Base-by-base conservation (phyloP, 2,797 vertebrate species). In the Dallia pectoralis region DNA sequence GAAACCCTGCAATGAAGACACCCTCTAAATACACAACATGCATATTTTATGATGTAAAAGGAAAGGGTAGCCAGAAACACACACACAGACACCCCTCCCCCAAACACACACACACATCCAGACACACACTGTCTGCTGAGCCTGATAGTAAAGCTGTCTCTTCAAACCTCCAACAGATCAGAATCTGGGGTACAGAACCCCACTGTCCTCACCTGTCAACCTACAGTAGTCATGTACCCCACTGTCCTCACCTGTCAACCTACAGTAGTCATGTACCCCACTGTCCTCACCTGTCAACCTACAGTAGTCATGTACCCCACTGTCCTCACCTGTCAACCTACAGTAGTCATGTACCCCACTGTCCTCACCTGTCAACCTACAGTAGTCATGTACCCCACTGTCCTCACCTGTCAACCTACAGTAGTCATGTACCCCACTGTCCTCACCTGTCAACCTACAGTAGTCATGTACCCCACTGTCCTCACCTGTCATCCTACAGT, bases 111-210 rank as follows among this genome's bases (percentile, higher is more conserved):
- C 4, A 33, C 63, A 30, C 69, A 51, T 33, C 12, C 8, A 30
- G 33, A 27, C 33, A 4, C 15, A 19, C 51, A 22, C 2, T 67
- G n/a, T 29, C 6, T 51, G 67, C 51, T 36, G 19, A 0, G 19
- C 44, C 27, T 27, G 12, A 18, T 48, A 44, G 47, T 18, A 2
- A 29, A 29, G 47, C 67, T 18, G 18, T 7, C 18, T 22, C 44
- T 5, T 15, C 11, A 72, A 64, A 63, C 48, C 56, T 40, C 19
- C 0, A 14, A 48, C 62, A 51, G 47, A 48, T 69, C 68, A 48
- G 29, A 61, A 66, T 65, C 68, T 77, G 79, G 75, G 73, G 77
- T 77, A 70, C 25, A 69, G 77, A 77, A 81, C 51, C 19, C n/a
- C 51, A 22, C 51, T 22, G 51, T 9, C 51, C 19, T 19, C 51